A percentile compares a stretch with the other conserved stretches of the same genome.
phyloP scores from a whole-genome alignment of 2,113 vertebrate species.

The Platanista minor region DNA sequence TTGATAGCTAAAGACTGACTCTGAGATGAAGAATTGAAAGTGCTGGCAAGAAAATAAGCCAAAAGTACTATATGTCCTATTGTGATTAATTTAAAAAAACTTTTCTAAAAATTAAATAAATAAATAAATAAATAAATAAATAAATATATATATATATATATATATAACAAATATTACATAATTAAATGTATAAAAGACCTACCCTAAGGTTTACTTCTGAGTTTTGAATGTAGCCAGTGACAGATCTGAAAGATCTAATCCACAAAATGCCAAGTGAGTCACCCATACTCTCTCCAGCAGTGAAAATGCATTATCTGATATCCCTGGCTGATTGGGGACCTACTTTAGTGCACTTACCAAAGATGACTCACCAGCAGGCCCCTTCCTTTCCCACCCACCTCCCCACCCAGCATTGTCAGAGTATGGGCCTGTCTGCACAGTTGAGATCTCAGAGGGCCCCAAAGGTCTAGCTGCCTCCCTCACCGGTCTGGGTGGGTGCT shows the following conservation, averaged over 20 bases:
- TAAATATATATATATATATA: not conserved
- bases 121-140: not conserved
- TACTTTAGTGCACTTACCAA: not conserved
- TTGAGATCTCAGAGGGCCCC: not conserved
- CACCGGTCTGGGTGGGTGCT: not conserved
- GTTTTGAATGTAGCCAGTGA: not conserved
- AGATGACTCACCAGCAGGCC: not conserved
- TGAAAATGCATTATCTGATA: slow-evolving; percentile 3
- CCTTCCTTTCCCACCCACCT: not conserved
- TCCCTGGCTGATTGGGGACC: not conserved
- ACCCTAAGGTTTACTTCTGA: not conserved
- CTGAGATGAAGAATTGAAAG: not conserved
- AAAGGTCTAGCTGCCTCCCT: not conserved
- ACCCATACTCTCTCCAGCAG: not conserved
- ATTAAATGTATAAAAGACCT: not conserved
- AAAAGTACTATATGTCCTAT: not conserved
- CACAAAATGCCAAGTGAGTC: slow-evolving; percentile 51
- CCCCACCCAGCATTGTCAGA: not conserved
- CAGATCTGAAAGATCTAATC: slow-evolving; percentile 19
- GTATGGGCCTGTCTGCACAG: not conserved
- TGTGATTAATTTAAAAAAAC: not conserved
- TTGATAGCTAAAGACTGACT: not conserved
- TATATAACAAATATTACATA: not conserved
- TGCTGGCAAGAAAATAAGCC: not conserved
- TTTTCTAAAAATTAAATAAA: not conserved